Percentiles rank a stretch among this genome's conserved stretches.
These are phyloP conservation scores for Motacilla tschutschensis DNA, from an alignment of 2,113 vertebrate genomes.

Conservation along the genomic window DNA sequence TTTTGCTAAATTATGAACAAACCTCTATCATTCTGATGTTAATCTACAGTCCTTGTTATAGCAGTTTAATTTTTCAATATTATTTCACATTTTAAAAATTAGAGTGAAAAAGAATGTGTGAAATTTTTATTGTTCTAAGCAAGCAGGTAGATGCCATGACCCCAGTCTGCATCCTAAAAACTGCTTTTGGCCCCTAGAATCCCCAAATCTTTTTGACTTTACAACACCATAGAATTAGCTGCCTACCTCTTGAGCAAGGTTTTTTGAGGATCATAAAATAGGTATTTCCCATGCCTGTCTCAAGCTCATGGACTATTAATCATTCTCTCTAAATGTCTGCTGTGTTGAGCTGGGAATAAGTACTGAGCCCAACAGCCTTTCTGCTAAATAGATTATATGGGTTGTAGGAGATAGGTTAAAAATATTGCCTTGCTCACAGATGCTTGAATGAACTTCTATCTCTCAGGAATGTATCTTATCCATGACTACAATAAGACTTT, in stretches of 20 bases:
- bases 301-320: not conserved
- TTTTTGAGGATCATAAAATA: not conserved
- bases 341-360: not conserved
- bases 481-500: not conserved
- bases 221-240: not conserved
- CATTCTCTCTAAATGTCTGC: not conserved
- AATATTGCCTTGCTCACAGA: not conserved
- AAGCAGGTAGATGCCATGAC: not conserved
- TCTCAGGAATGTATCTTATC: not conserved
- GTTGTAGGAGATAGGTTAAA: not conserved
- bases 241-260: not conserved
- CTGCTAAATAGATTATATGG: not conserved
- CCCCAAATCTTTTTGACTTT: not conserved
- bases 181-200: not conserved
- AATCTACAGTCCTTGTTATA: not conserved
- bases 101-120: accelerated
- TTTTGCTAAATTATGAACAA: not conserved
- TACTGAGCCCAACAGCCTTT: not conserved
- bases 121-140: not conserved
- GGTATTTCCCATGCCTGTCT: not conserved
- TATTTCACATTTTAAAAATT: not conserved
- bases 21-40: not conserved
- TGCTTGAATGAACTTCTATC: not conserved
- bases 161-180: not conserved
- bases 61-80: not conserved